Conservation (phyloP, 2,797 vertebrate genomes). For the Carcharodon carcharias region DNA sequence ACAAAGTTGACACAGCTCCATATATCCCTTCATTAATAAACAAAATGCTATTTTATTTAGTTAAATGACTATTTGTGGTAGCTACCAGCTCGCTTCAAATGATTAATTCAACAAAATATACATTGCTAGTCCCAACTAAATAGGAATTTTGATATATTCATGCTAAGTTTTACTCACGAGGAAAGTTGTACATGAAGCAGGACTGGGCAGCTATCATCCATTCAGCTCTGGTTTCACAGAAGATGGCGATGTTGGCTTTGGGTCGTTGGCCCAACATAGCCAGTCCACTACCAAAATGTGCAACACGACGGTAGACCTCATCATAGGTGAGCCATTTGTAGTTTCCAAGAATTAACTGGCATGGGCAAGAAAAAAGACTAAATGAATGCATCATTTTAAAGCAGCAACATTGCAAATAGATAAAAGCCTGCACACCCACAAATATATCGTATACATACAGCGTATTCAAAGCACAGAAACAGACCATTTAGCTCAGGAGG, state of each 20-base stretch:
- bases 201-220: constrained; percentile 88
- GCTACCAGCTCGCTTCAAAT: neutral
- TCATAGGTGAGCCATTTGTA: constrained; percentile 83
- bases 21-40: neutral
- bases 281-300: constrained; percentile 76
- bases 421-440: neutral
- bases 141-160: neutral
- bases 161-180: constrained; percentile 62
- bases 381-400: constrained; percentile 33
- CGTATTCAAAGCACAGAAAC: constrained; percentile 18
- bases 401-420: neutral
- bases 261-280: constrained; percentile 74
- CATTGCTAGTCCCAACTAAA: neutral
- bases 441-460: neutral
- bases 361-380: constrained; percentile 39
- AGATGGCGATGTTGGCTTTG: constrained; percentile 81
- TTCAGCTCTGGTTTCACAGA: constrained; percentile 89
- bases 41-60: neutral
- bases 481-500: neutral
- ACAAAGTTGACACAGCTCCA: neutral
- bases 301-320: constrained; percentile 63
- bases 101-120: neutral
- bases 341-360: constrained; percentile 80
- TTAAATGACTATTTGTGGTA: neutral
- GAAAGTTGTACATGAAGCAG: constrained; percentile 90